These are phyloP conservation scores for Notothenia rossii DNA, from an alignment of 2,113 vertebrate species.

Conservation along the genomic window DNA sequence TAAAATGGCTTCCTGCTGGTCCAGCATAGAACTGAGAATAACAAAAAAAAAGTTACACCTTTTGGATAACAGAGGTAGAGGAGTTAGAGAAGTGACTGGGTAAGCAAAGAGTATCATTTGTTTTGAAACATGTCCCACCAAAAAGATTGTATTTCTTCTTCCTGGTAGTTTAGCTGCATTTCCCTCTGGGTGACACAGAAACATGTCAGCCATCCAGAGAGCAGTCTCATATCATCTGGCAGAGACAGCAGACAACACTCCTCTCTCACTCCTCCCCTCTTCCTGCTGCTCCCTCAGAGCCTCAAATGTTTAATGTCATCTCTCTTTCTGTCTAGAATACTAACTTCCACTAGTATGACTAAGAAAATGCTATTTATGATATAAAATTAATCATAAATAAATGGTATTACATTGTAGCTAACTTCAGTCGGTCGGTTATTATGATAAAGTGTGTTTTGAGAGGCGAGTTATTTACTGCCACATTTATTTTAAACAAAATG, in stretches of 20 bases:
- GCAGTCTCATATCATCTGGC: not conserved
- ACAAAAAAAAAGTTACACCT: slow-evolving; percentile 6
- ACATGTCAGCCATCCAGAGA: too few species aligned
- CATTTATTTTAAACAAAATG: not conserved
- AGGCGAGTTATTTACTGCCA: too few species aligned
- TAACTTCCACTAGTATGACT: not conserved
- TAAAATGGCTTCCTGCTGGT: slow-evolving; percentile 1
- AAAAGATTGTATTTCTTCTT: slow-evolving; percentile 15
- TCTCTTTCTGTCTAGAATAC: not conserved
- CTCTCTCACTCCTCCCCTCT: slow-evolving; percentile 2
- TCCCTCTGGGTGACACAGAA: not conserved
- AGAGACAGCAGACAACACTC: not conserved
- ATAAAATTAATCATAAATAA: too few species aligned
- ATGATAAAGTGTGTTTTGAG: too few species aligned
- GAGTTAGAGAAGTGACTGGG: slow-evolving; percentile 25
- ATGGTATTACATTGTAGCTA: too few species aligned
- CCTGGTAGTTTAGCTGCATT: slow-evolving; percentile 16
- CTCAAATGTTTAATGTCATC: not conserved
- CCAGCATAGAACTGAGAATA: not conserved
- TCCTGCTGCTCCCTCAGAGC: slow-evolving; percentile 16
- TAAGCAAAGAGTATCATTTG: slow-evolving; percentile 3
- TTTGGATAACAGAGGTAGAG: not conserved
- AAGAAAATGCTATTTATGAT: too few species aligned
- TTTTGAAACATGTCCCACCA: slow-evolving; percentile 16
- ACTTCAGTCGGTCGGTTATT: too few species aligned